Percentiles rank a stretch among this genome's conserved stretches.
Conservation (phyloP, 1,140 invertebrate genomes). For the Euura saliciscinereae region DNA sequence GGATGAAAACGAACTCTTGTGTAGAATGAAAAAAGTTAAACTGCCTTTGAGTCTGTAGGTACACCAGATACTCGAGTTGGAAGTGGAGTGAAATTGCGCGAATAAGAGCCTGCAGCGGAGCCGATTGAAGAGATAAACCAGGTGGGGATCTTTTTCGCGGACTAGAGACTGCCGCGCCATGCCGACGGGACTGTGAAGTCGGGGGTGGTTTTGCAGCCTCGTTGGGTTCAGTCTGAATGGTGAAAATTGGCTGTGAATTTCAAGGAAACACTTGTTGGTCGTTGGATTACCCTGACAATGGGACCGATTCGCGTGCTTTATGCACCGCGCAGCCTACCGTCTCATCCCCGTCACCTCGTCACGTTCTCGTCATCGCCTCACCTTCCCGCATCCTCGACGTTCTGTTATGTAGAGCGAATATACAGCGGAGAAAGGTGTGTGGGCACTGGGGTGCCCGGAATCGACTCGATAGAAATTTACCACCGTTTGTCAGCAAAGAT, state of each 20-base stretch:
- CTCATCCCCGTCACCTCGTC: too few species aligned
- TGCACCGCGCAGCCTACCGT: background rate
- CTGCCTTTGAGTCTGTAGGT: too few species aligned
- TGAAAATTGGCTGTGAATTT: conserved; percentile 5
- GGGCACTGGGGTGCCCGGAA: too few species aligned
- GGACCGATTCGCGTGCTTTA: background rate
- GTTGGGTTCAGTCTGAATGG: background rate
- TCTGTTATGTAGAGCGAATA: background rate
- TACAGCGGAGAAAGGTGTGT: background rate
- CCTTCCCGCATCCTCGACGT: too few species aligned
- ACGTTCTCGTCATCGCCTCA: too few species aligned
- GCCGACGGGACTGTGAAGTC: too few species aligned
- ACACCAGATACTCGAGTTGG: background rate
- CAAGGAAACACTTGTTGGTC: conserved; percentile 3
- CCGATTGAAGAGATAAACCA: background rate
- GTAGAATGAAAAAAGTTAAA: too few species aligned
- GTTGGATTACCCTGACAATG: conserved; percentile 7
- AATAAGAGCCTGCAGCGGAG: background rate
- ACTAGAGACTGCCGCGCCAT: background rate
- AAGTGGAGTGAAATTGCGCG: background rate
- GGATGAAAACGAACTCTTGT: too few species aligned
- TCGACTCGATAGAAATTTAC: background rate
- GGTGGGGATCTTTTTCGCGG: background rate
- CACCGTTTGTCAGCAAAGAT: background rate
- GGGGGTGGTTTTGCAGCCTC: background rate